Evolutionary conservation across 2,888 invertebrate genomes (phyloP).

Genomic region (Oegoconia quadripuncta): DNA sequence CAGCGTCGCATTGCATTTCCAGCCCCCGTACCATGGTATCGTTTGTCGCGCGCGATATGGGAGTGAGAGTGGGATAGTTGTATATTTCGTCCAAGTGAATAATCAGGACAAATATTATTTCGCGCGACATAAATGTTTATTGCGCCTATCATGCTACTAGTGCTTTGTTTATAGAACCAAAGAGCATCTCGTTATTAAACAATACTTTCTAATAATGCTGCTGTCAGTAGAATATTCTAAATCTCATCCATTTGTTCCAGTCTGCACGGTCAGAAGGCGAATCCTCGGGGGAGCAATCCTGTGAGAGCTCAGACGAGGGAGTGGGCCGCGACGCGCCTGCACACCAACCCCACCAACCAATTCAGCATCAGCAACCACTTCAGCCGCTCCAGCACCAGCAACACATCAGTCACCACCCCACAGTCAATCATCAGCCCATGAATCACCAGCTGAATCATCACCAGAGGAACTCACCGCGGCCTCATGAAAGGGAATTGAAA

Average conservation of each 20-base stretch:
- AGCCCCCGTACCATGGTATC: too few species aligned
- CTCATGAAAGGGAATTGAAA: slow-evolving; percentile 62
- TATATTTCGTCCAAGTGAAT: too few species aligned
- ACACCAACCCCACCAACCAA: slow-evolving; percentile 28
- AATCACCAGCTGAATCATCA: slow-evolving; percentile 53
- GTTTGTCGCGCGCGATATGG: too few species aligned
- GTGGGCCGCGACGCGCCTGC: slow-evolving; percentile 64
- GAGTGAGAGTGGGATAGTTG: too few species aligned
- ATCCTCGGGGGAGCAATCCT: slow-evolving; percentile 69
- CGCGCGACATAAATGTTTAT: too few species aligned
- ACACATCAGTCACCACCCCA: slow-evolving; percentile 31
- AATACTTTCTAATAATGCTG: background rate
- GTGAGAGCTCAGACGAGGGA: slow-evolving; percentile 72
- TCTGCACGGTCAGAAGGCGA: slow-evolving; percentile 71
- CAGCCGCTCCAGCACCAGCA: slow-evolving; percentile 35
- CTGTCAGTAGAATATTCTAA: too few species aligned
- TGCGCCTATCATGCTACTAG: too few species aligned
- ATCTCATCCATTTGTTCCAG: slow-evolving; percentile 32
- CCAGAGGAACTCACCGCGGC: slow-evolving; percentile 62
- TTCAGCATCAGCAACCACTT: slow-evolving; percentile 34
- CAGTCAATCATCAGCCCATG: too few species aligned
- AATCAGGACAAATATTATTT: too few species aligned
- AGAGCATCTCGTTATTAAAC: background rate
- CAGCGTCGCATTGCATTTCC: too few species aligned
- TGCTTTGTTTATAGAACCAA: too few species aligned